Evolutionary conservation across 2,888 invertebrate species (phyloP).

Genomic region (Eupsilia transversa): DNA sequence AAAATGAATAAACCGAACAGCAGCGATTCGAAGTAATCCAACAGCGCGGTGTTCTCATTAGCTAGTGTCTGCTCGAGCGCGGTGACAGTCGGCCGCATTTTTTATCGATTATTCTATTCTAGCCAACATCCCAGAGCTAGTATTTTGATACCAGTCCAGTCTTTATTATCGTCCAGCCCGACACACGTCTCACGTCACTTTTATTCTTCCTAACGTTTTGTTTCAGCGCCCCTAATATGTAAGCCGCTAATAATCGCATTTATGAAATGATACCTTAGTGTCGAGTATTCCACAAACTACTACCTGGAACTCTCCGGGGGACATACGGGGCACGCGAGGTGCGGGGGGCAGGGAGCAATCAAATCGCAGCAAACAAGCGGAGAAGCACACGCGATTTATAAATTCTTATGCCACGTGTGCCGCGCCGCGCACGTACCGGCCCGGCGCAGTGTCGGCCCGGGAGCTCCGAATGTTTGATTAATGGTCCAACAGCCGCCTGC

Average conservation of each 20-base stretch:
- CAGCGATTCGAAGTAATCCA: not conserved
- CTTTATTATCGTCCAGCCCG: not conserved
- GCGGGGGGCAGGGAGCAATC: slow-evolving; percentile 3
- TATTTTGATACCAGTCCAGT: not conserved
- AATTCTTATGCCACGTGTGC: slow-evolving; percentile 8
- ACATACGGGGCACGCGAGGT: not conserved
- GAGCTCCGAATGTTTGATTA: slow-evolving; percentile 13
- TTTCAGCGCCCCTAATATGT: not conserved
- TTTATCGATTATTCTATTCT: not conserved
- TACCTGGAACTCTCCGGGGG: too few species aligned
- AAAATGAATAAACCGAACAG: too few species aligned
- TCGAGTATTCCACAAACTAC: not conserved
- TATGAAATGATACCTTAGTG: not conserved
- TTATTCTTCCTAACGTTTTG: not conserved
- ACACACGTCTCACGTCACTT: not conserved
- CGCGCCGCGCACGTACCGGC: not conserved
- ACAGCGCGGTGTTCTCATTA: not conserved
- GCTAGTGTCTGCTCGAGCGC: not conserved
- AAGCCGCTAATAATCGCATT: not conserved
- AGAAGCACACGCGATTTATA: slow-evolving; percentile 43
- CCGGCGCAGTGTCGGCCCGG: not conserved
- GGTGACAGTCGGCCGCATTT: not conserved
- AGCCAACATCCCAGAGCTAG: too few species aligned
- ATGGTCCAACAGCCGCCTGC: slow-evolving; percentile 8
- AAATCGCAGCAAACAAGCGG: slow-evolving; percentile 40